These are phyloP conservation scores for Cecidostiba fungosa DNA, from an alignment of 2,888 invertebrate species.

Conservation along the genomic window DNA sequence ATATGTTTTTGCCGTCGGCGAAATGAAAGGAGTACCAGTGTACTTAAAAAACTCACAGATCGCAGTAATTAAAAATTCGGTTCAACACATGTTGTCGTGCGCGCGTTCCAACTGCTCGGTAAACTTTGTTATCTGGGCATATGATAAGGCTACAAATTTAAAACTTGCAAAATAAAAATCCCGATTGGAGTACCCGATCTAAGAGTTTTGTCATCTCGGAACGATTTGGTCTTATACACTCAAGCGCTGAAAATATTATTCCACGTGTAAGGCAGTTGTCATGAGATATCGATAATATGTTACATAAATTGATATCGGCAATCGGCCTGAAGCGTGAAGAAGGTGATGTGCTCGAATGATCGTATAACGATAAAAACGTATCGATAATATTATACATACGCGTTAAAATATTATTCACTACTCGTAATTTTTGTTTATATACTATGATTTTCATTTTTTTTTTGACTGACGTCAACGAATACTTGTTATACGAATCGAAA, in stretches of 20 bases:
- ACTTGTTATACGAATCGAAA: not conserved
- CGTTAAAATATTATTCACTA: not conserved
- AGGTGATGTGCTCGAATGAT: not conserved
- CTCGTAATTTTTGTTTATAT: not conserved
- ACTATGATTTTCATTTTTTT: not conserved
- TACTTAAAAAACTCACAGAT: not conserved
- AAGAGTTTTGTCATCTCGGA: not conserved
- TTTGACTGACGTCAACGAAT: not conserved
- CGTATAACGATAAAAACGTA: not conserved
- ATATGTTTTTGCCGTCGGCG: not conserved
- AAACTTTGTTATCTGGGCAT: constrained; percentile 1
- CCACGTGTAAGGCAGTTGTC: not conserved
- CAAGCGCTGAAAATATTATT: not conserved
- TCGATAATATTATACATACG: not conserved
- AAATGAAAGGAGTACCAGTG: not conserved
- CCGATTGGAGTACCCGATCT: no score
- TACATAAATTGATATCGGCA: constrained; percentile 3
- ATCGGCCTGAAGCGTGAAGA: not conserved
- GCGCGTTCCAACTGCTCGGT: not conserved
- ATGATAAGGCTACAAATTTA: not conserved
- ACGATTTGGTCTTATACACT: not conserved
- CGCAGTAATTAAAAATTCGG: constrained; percentile 1
- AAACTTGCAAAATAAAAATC: constrained; percentile 24
- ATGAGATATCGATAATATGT: not conserved
- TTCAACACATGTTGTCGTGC: constrained; percentile 5